Evolutionary conservation across 2,797 vertebrate genomes (phyloP), one percentile per base, ranked within the genome.

Genomic region (Brachymystax lenok): DNA sequence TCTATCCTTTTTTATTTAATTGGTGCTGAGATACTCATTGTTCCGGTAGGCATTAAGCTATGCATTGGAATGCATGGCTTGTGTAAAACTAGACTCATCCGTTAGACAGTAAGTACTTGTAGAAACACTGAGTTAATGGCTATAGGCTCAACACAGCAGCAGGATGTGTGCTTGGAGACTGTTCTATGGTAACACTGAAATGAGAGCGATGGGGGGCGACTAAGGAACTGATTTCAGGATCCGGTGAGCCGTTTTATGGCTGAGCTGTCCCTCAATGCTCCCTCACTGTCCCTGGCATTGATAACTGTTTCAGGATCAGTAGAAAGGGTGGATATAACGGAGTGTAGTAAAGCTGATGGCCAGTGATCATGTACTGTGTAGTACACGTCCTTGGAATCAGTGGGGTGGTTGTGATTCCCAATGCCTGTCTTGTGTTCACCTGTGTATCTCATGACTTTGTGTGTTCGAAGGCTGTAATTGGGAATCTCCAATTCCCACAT

Each of bases 171-270:
- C 69, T 69, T 63, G 4, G 16, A 64, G 56, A 17, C 63, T 72
- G 24, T 35, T 16, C 16, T 79, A 16, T 71, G 75, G 77, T 28
- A 67, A 40, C 71, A 82, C 78, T 46, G 40, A 46, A 12, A 46
- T 46, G 10, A 3, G 1, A 21, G 28, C 5, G 17, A 19, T 1
- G 10, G 16, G 69, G 10, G 24, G 59, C 68, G 79, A 59, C 75
- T 66, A 61, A n/a, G 56, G 67, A 54, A 35, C 35, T 21, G 79
- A 69, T 64, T 59, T 80, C 54, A 0, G 70, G 73, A 78, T 81
- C 79, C 82, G 83, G 76, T 80, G 81, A 84, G 74, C 64, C 54
- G 8, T 81, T 81, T 83, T 77, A 74, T 73, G 86, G 77, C 73
- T 30, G 78, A 85, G 84, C 79, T 82, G 77, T 27, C 76, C 72